Evolutionary conservation across 2,888 invertebrate genomes (phyloP).

Genomic region (Luperina nickerlii): DNA sequence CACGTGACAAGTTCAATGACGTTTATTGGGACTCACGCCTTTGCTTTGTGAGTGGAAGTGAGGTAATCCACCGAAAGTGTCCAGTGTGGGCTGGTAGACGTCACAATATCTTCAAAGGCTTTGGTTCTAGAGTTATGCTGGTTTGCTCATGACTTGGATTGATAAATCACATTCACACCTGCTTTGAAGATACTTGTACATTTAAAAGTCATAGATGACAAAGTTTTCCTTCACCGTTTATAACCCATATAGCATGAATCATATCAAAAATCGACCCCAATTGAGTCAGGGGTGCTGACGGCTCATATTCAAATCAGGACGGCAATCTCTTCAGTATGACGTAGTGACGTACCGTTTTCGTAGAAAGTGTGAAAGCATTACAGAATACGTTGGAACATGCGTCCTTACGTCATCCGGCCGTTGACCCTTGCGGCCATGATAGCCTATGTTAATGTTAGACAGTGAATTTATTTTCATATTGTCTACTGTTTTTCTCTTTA

Average conservation of each 20-base stretch:
- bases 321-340: conserved; percentile 38
- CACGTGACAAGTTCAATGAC: background rate
- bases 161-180: background rate
- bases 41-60: background rate
- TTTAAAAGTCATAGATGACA: background rate
- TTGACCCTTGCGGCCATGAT: conserved; percentile 66
- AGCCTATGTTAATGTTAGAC: conserved; percentile 58
- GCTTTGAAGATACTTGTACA: background rate
- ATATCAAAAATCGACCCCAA: conserved; percentile 10
- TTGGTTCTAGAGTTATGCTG: background rate
- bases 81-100: background rate
- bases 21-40: background rate
- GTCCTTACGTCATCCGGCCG: conserved; percentile 66
- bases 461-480: conserved; percentile 61
- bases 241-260: conserved; percentile 16
- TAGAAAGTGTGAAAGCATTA: conserved; percentile 72
- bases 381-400: conserved; percentile 58
- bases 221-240: background rate
- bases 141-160: background rate
- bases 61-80: too few relatives aligned
- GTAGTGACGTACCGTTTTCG: conserved; percentile 65
- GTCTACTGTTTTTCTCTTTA: conserved; percentile 31
- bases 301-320: conserved; percentile 44
- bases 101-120: too few relatives aligned
- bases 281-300: conserved; percentile 36